Evolutionary conservation across 2,797 vertebrate species (phyloP).

Genomic region (Peromyscus eremicus): DNA sequence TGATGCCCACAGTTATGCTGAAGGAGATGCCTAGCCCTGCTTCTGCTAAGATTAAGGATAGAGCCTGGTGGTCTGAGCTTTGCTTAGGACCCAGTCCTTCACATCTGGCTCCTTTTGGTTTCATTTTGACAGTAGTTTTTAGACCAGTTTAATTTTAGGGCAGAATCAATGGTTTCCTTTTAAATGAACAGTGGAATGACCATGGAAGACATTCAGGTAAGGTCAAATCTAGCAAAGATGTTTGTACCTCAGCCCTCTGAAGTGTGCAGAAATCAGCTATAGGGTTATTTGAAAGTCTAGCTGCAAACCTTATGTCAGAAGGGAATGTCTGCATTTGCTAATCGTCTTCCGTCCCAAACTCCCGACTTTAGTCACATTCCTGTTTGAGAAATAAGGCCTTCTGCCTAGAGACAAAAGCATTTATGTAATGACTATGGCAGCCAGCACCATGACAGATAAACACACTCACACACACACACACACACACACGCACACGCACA

Average conservation of each 20-base stretch:
- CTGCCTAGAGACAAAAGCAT: not conserved
- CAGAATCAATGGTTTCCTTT: not conserved
- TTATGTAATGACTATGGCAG: accelerated
- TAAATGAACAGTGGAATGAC: not conserved
- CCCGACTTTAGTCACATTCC: not conserved
- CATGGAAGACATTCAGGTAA: not conserved
- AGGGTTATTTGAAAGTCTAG: accelerated
- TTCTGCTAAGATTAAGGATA: not conserved
- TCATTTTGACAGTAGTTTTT: not conserved
- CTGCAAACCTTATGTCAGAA: not conserved
- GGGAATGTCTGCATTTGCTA: not conserved
- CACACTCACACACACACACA: no score
- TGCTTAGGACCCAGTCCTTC: not conserved
- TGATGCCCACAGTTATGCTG: not conserved
- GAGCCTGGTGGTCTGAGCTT: not conserved
- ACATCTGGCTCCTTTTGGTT: not conserved
- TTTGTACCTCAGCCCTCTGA: not conserved
- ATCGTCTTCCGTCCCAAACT: not conserved
- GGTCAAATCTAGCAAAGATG: not conserved
- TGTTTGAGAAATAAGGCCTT: not conserved
- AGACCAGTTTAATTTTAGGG: not conserved
- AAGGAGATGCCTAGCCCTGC: accelerated
- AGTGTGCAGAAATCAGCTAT: not conserved
- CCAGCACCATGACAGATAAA: not conserved
- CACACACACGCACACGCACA: no score